Evolutionary conservation across 2,113 vertebrate species (phyloP).

Genomic region (Australoheros scitulus): DNA sequence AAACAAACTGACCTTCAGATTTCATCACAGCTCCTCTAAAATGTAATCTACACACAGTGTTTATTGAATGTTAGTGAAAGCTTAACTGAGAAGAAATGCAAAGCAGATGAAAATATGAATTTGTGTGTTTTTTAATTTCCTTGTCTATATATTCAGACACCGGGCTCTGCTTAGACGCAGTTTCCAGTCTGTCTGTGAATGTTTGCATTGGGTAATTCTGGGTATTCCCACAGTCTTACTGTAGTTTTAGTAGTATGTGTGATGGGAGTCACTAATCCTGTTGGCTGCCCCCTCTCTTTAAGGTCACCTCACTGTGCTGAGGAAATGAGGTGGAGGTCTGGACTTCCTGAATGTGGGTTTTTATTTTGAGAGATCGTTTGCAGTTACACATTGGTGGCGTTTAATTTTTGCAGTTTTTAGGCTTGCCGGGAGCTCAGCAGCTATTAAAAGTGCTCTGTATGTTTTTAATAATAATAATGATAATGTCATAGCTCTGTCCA

Average conservation of each 20-base stretch:
- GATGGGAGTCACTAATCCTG: slow-evolving; percentile 11
- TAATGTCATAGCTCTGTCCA: neutral
- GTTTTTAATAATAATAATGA: neutral
- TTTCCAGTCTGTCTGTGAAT: slow-evolving; percentile 39
- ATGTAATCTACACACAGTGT: neutral
- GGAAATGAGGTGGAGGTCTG: slow-evolving; percentile 25
- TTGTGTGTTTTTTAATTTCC: slow-evolving; percentile 56
- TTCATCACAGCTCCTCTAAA: neutral
- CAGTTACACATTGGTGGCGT: neutral
- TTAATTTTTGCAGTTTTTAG: neutral
- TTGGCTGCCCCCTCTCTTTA: neutral
- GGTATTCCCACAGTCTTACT: slow-evolving; percentile 32
- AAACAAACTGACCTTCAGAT: slow-evolving; percentile 5
- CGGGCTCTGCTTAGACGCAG: slow-evolving; percentile 16
- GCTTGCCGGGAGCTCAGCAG: neutral
- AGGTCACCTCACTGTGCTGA: slow-evolving; percentile 18
- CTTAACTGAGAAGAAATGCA: slow-evolving; percentile 26
- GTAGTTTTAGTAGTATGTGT: slow-evolving; percentile 30
- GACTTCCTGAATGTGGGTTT: slow-evolving; percentile 11
- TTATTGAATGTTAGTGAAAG: slow-evolving; percentile 31
- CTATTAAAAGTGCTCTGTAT: neutral
- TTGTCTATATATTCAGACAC: slow-evolving; percentile 30
- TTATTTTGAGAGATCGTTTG: neutral
- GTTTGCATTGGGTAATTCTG: slow-evolving; percentile 44
- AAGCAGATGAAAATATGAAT: slow-evolving; percentile 41